Evolutionary conservation across 1,140 invertebrate species (phyloP).

Genomic region (Gonioctena quinquepunctata): DNA sequence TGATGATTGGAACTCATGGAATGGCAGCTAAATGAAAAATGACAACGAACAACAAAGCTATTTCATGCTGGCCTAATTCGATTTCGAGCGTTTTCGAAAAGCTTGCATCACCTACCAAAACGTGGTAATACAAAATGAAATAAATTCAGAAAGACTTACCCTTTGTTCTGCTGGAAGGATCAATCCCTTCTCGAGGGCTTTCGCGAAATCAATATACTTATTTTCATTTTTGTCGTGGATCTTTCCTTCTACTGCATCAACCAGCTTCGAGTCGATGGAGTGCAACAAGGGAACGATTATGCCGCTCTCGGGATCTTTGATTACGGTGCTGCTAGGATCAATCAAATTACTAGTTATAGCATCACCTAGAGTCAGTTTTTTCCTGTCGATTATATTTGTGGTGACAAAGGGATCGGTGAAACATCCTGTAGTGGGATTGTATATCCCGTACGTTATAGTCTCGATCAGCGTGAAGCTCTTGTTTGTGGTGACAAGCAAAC

Average conservation of each 20-base stretch:
- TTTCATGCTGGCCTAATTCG: not conserved
- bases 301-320: constrained; percentile 78
- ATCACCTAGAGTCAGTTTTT: constrained; percentile 74
- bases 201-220: constrained; percentile 76
- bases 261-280: constrained; percentile 73
- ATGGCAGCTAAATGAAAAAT: not conserved
- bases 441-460: constrained; percentile 79
- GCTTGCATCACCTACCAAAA: not conserved
- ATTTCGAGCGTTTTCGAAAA: not conserved
- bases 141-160: constrained; percentile 79
- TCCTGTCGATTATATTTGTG: constrained; percentile 67
- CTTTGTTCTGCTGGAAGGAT: constrained; percentile 87
- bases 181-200: constrained; percentile 85
- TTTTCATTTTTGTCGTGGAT: constrained; percentile 67
- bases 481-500: constrained; percentile 75
- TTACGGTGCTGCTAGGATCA: constrained; percentile 81
- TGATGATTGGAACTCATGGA: not conserved
- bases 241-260: constrained; percentile 76
- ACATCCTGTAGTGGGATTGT: constrained; percentile 76
- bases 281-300: constrained; percentile 76
- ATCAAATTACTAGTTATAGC: constrained; percentile 78
- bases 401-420: constrained; percentile 80
- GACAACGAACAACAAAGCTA: not conserved
- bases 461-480: constrained; percentile 80
- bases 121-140: not conserved